Evolutionary conservation across 2,113 vertebrate genomes (phyloP).

Genomic region (Oophaga pumilio): DNA sequence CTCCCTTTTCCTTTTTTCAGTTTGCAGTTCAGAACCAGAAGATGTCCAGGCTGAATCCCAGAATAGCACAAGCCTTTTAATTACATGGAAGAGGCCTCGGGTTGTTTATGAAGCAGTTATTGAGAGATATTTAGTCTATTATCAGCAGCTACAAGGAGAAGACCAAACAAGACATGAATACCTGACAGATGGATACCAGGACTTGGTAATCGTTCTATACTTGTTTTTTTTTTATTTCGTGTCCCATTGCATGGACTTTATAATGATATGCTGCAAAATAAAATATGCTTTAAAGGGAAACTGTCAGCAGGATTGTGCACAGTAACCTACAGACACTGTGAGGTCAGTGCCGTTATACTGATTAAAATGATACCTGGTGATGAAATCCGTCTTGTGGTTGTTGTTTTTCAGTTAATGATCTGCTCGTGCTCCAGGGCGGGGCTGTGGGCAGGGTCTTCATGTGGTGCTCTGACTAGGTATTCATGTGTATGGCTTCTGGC

Average conservation of each 20-base stretch:
- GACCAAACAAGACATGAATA: constrained; percentile 79
- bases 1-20: constrained; percentile 66
- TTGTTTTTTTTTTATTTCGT: neutral
- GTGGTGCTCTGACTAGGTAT: too few species aligned
- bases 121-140: constrained; percentile 89
- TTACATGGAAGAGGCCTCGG: constrained; percentile 92
- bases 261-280: neutral
- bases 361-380: too few species aligned
- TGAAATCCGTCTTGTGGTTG: too few species aligned
- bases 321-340: too few species aligned
- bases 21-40: constrained; percentile 96
- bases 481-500: too few species aligned
- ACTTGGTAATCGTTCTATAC: constrained; percentile 82
- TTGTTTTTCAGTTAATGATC: too few species aligned
- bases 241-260: neutral
- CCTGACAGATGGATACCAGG: constrained; percentile 97
- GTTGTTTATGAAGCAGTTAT: constrained; percentile 90
- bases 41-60: constrained; percentile 83
- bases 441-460: too few species aligned
- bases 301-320: too few species aligned
- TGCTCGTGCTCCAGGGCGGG: too few species aligned
- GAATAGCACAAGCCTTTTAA: constrained; percentile 90
- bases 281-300: neutral
- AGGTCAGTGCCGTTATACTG: too few species aligned
- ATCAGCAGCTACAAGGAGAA: constrained; percentile 74